A percentile compares a stretch with the other conserved stretches of the same genome.
phyloP scores from a whole-genome alignment of 2,888 invertebrate species.

The Lepas anatifera region DNA sequence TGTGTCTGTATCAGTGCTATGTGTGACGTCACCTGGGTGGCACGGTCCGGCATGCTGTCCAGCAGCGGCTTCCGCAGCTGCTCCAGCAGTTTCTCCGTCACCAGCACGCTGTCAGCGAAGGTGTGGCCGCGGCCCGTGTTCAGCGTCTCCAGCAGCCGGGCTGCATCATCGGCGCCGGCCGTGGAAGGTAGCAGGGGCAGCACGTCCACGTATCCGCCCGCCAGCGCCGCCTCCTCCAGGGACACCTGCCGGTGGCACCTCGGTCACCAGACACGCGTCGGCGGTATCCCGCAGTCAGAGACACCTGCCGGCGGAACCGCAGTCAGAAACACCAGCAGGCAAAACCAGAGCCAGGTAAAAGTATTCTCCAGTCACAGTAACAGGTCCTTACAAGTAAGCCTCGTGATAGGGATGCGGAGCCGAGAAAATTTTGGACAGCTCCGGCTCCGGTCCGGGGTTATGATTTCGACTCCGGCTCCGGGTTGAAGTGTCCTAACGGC shows the following conservation, averaged over 20 bases:
- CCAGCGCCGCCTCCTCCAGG: slow-evolving; percentile 7
- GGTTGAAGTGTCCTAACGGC: no score
- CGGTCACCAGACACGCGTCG: not conserved
- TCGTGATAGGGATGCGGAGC: no score
- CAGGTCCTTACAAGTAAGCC: no score
- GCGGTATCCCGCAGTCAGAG: no score
- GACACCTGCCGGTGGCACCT: not conserved
- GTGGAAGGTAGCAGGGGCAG: slow-evolving; percentile 69
- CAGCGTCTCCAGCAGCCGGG: slow-evolving; percentile 48
- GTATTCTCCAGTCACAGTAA: no score
- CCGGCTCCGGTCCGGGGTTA: no score
- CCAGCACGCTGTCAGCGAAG: slow-evolving; percentile 42
- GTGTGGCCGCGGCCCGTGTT: slow-evolving; percentile 27
- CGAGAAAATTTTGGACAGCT: no score
- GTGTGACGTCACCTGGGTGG: slow-evolving; percentile 20
- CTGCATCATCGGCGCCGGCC: slow-evolving; percentile 62
- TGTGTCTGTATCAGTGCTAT: no score
- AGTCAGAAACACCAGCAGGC: not conserved
- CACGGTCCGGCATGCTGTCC: slow-evolving; percentile 20
- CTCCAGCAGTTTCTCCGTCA: slow-evolving; percentile 53
- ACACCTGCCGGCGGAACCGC: no score
- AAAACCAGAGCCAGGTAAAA: no score
- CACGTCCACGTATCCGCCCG: slow-evolving; percentile 49
- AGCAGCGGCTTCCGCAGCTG: slow-evolving; percentile 32
- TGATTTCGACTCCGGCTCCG: no score